phyloP scores from a whole-genome alignment of 2,113 vertebrate species.

The Glaucidium brasilianum region DNA sequence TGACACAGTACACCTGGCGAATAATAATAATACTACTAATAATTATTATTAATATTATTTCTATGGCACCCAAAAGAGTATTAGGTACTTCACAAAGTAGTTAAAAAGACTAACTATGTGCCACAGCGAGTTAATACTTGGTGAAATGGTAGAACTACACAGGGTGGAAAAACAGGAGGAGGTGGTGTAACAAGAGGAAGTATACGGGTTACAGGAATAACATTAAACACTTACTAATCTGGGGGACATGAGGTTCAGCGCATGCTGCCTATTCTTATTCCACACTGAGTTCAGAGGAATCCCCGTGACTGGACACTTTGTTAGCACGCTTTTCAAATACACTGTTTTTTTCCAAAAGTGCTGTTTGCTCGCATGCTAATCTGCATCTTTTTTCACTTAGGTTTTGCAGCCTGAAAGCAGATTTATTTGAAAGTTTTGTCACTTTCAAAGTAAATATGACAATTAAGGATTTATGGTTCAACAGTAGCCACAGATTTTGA shows the following conservation, averaged over 20 bases:
- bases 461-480: background rate
- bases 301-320: background rate
- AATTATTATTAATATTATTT: too few relatives aligned
- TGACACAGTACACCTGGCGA: background rate
- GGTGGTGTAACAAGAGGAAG: constrained; percentile 11
- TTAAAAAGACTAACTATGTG: constrained; percentile 12
- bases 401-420: background rate
- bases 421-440: background rate
- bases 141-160: constrained; percentile 14
- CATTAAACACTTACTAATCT: background rate
- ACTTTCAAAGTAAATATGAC: background rate
- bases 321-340: background rate
- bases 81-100: background rate
- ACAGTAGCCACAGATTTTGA: background rate
- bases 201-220: background rate
- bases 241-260: background rate
- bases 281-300: background rate
- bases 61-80: background rate
- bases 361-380: background rate
- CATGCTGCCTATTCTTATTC: background rate
- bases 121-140: background rate
- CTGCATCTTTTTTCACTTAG: background rate
- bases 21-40: too few relatives aligned
- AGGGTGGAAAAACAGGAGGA: background rate
- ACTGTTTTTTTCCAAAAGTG: background rate